Evolutionary conservation across 2,797 vertebrate genomes (phyloP), one percentile per base, ranked within the genome.

Genomic region (Graptemys geographica): DNA sequence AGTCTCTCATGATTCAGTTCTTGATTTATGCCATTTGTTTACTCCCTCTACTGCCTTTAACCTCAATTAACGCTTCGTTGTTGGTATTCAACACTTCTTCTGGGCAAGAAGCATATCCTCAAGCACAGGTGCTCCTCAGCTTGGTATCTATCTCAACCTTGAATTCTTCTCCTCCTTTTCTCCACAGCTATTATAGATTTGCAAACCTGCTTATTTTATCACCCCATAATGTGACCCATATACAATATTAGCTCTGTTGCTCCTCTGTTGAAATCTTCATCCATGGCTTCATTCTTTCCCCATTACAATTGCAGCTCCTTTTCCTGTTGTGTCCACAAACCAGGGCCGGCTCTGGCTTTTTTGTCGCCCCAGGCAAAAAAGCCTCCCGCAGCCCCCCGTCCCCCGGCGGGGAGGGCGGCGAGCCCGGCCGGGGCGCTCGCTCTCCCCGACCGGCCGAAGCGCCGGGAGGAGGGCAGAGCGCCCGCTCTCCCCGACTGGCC

Each of bases 181-280:
- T 44, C 37, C 28, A 19, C 6, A 59, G 27, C 41, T 59, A 6
- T 25, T 76, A 8, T 76, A 25, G 13, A 27, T 76, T 76, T 95
- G 72, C 53, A 76, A 81, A 81, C 76, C 33, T 79, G 44, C 83
- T 96, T 33, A 81, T 84, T 92, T 95, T 85, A 80, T 81, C 2
- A 0, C 65, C 51, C 90, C 52, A 5, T 65, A 4, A 2, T 1
- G 10, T 84, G 82, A 31, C 49, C 74, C 3, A 0, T 55, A 6
- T 55, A 56, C 79, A 84, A 6, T 0, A 0, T 53, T 27, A 25
- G 59, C 79, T 91, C 4, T 2, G 52, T 57, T 0, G 0, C 9
- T 5, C 65, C 33, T 65, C 0, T 0, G 28, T 79, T 81, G 84
- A 84, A 95, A 41, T 49, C 74, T 57, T 10, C 84, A 52, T 47